These are phyloP conservation scores for Pseudorasbora parva DNA, from an alignment of 2,113 vertebrate species.

Conservation along the genomic window DNA sequence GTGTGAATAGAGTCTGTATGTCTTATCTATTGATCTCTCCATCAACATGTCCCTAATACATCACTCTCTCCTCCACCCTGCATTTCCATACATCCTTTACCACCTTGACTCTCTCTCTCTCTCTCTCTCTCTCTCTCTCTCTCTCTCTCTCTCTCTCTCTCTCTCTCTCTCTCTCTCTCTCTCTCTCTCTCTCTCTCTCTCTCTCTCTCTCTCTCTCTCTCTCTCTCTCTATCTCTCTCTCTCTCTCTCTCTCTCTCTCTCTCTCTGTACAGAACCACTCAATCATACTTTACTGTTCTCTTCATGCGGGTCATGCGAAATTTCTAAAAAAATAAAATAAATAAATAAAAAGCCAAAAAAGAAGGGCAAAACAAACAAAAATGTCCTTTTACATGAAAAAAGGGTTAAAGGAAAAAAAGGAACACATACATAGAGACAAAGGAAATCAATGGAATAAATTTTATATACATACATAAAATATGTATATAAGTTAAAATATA, in stretches of 20 bases:
- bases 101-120: background rate
- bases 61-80: slow-evolving; percentile 39
- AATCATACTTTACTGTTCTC: background rate
- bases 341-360: no score
- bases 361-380: no score
- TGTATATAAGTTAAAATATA: background rate
- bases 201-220: background rate
- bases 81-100: slow-evolving; percentile 30
- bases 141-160: background rate
- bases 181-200: background rate
- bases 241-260: background rate
- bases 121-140: background rate
- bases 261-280: no score
- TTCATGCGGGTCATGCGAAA: background rate
- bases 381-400: no score
- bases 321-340: no score
- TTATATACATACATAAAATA: no score
- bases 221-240: background rate
- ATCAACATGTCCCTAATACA: slow-evolving; percentile 53
- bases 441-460: no score
- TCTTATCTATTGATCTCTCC: slow-evolving; percentile 33
- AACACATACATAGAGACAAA: no score
- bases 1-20: background rate
- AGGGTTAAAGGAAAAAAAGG: no score
- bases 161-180: background rate